Conservation (phyloP, 92 coral and sea anemone genomes). For the Parazoanthus swiftii region DNA sequence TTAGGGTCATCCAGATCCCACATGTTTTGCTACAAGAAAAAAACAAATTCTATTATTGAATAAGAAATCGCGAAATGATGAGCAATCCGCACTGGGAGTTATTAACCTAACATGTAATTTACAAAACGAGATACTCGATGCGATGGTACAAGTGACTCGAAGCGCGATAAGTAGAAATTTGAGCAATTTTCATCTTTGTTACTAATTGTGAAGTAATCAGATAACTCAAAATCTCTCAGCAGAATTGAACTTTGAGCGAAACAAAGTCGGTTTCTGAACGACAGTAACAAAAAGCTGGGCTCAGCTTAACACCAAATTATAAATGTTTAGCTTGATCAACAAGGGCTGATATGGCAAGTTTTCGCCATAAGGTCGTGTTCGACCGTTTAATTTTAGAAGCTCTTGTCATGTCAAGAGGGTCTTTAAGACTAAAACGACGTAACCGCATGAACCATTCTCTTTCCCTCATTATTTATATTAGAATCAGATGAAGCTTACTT, state of each 20-base stretch:
- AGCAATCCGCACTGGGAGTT: not conserved
- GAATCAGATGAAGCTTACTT: too few relatives aligned
- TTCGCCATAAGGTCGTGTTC: too few relatives aligned
- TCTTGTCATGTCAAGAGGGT: too few relatives aligned
- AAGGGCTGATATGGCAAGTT: too few relatives aligned
- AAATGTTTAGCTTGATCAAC: too few relatives aligned
- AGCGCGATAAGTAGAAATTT: not conserved
- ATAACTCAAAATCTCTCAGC: not conserved
- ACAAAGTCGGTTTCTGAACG: not conserved
- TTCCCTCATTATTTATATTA: too few relatives aligned
- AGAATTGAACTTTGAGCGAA: not conserved
- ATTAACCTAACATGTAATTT: not conserved
- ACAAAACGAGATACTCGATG: too few relatives aligned
- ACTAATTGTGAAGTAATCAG: not conserved
- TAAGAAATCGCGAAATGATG: not conserved
- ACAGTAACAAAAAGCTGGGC: too few relatives aligned
- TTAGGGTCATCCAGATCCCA: slow-evolving; percentile 75
- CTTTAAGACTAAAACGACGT: too few relatives aligned
- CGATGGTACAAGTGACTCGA: not conserved
- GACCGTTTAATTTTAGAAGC: too few relatives aligned
- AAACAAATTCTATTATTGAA: not conserved
- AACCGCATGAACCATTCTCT: too few relatives aligned
- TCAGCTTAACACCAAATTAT: too few relatives aligned
- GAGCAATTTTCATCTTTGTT: not conserved
- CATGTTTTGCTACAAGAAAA: slow-evolving; percentile 49